phyloP scores from a whole-genome alignment of 2,113 vertebrate genomes.

The Octodon degus region DNA sequence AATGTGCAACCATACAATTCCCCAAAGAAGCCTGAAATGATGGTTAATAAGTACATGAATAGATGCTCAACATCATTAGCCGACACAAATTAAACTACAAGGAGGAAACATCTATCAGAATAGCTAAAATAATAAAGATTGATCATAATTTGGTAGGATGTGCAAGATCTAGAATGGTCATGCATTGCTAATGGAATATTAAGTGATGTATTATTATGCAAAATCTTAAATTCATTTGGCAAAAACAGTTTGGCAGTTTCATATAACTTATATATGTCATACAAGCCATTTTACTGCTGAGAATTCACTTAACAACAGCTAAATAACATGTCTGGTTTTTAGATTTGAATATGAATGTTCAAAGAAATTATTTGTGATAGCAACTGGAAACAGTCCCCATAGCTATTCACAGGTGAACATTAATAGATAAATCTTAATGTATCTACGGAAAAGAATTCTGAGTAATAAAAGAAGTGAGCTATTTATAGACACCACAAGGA shows the following conservation, averaged over 20 bases:
- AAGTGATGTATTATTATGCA: background rate
- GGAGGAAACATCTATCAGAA: background rate
- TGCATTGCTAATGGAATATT: background rate
- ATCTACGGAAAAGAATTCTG: background rate
- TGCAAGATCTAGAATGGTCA: background rate
- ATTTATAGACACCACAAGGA: background rate
- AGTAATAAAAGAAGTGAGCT: background rate
- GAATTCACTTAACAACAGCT: background rate
- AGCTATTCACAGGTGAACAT: background rate
- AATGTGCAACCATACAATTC: background rate
- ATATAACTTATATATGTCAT: background rate
- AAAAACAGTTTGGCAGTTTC: background rate
- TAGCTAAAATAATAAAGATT: background rate
- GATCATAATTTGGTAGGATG: background rate
- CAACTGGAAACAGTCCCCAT: background rate
- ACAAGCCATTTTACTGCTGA: background rate
- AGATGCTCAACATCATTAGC: background rate
- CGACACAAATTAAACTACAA: background rate
- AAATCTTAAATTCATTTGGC: background rate
- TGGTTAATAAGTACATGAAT: background rate
- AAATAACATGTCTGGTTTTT: background rate
- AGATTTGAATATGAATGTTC: background rate
- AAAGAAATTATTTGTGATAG: constrained; percentile 13
- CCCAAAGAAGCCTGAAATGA: background rate
- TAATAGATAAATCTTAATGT: background rate